Evolutionary conservation across 2,113 vertebrate genomes (phyloP).

Genomic region (Rhodinocichla rosea): DNA sequence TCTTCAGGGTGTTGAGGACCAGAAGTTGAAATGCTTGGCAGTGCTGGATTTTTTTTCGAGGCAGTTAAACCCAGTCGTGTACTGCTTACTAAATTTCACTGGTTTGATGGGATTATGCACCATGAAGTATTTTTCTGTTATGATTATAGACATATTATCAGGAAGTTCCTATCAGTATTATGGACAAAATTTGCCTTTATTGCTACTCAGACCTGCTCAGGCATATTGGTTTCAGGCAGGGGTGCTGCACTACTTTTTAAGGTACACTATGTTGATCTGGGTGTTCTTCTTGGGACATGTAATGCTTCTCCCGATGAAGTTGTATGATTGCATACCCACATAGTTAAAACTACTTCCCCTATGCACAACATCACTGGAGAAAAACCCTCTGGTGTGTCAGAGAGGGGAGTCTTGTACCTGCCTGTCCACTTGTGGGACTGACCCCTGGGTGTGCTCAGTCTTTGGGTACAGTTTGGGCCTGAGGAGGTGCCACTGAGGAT

Average conservation of each 20-base stretch:
- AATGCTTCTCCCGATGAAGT: neutral
- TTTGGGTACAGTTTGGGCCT: neutral
- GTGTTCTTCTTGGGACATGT: neutral
- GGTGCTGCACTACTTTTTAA: neutral
- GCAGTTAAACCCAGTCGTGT: neutral
- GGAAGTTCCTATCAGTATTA: neutral
- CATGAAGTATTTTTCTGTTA: neutral
- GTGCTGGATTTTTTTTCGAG: neutral
- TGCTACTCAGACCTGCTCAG: neutral
- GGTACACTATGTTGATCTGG: neutral
- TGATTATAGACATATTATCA: neutral
- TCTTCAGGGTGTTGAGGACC: neutral
- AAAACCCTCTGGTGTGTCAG: neutral
- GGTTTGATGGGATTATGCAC: neutral
- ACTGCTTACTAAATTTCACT: neutral
- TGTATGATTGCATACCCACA: neutral
- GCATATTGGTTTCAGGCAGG: neutral
- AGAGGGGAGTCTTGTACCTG: neutral
- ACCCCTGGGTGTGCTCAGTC: fast-evolving
- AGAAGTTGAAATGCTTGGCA: neutral
- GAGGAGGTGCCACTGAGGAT: neutral
- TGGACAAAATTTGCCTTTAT: neutral
- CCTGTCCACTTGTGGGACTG: neutral
- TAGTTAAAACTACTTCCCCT: neutral
- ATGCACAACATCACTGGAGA: neutral